Percentiles rank a stretch among this genome's conserved stretches.
phyloP scores from a whole-genome alignment of 2,113 vertebrate genomes.

The Centropus unirufus region DNA sequence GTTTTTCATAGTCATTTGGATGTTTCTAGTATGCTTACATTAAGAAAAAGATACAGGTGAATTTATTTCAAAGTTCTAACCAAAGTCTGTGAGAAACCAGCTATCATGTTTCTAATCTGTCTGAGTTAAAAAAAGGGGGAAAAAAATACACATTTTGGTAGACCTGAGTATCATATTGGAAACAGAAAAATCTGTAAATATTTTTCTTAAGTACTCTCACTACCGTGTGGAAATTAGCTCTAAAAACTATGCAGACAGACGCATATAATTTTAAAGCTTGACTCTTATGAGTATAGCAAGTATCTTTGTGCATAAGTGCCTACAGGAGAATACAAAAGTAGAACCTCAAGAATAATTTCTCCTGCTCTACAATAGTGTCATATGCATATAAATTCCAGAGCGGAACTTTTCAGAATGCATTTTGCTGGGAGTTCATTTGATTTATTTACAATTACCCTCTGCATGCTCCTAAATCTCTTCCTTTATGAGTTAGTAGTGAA shows the following conservation, averaged over 20 bases:
- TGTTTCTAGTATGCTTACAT: neutral
- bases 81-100: neutral
- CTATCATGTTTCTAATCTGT: neutral
- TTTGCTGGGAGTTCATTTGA: conserved; percentile 20
- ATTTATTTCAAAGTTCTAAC: neutral
- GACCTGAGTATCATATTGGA: neutral
- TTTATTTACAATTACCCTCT: conserved; percentile 50
- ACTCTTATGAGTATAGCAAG: neutral
- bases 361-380: neutral
- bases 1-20: neutral
- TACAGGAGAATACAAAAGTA: neutral
- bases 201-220: neutral
- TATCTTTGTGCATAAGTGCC: conserved; percentile 12
- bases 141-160: no score
- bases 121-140: neutral
- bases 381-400: conserved; percentile 11
- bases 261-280: neutral
- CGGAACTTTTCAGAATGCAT: conserved; percentile 20
- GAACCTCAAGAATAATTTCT: conserved; percentile 20
- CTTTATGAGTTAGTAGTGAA: conserved; percentile 22
- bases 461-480: conserved; percentile 42
- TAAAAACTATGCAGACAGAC: neutral
- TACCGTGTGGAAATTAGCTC: neutral
- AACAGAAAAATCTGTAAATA: neutral
- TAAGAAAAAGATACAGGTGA: neutral